Conservation (phyloP, 2,797 vertebrate species). For the Peromyscus attwateri region DNA sequence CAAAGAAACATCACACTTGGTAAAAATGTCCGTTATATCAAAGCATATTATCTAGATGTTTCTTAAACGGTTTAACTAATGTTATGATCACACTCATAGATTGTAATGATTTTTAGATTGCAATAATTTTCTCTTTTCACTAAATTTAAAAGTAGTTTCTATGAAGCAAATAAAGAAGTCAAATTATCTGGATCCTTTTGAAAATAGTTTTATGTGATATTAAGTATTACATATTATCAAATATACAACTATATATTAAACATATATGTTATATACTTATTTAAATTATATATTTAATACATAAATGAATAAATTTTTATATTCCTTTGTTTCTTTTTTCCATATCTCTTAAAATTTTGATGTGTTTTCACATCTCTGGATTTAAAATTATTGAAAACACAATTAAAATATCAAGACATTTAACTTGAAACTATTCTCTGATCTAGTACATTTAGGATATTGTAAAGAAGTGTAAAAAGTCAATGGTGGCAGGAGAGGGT, state of each 20-base stretch:
- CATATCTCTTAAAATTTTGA: background rate
- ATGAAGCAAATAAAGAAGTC: background rate
- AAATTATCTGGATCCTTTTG: background rate
- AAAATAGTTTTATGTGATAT: background rate
- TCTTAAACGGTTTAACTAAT: background rate
- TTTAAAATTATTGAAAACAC: background rate
- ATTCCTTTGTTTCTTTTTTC: background rate
- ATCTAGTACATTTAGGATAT: background rate
- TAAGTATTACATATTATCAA: background rate
- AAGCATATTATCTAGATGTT: background rate
- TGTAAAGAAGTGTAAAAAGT: background rate
- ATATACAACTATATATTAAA: background rate
- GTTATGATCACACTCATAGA: background rate
- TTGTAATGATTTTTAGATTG: background rate
- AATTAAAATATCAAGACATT: background rate
- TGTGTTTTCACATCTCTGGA: background rate
- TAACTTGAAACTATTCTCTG: background rate
- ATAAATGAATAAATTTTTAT: background rate
- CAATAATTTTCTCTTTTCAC: background rate
- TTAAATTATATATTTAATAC: background rate
- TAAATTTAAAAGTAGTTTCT: conserved; percentile 14
- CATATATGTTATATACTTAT: background rate
- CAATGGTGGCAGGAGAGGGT: background rate
- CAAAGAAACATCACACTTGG: background rate
- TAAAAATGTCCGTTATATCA: background rate